Evolutionary conservation across 2,113 vertebrate species (phyloP).

Genomic region (Lycocorax pyrrhopterus): DNA sequence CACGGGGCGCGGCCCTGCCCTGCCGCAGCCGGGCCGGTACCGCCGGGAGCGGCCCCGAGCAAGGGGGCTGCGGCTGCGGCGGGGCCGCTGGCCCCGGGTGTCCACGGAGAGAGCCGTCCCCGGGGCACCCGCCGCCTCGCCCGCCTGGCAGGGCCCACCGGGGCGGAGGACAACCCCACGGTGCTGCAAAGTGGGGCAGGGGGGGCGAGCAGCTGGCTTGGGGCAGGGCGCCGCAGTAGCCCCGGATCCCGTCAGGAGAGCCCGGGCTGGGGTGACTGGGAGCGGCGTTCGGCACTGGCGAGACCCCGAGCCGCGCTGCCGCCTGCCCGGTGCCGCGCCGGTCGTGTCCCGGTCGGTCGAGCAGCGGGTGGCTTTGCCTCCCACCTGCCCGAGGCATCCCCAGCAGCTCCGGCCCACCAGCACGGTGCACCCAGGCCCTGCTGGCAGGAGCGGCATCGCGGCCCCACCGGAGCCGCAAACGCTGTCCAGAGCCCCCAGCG

Average conservation of each 20-base stretch:
- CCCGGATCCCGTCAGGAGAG: background rate
- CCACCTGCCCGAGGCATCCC: background rate
- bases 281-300: background rate
- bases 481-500: rapidly evolving
- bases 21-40: background rate
- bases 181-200: background rate
- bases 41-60: background rate
- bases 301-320: background rate
- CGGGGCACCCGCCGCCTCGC: background rate
- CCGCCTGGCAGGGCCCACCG: background rate
- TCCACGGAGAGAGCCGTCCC: background rate
- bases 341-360: background rate
- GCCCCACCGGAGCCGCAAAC: rapidly evolving
- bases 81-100: background rate
- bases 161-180: no score
- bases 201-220: background rate
- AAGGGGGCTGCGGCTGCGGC: background rate
- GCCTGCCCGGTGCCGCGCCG: background rate
- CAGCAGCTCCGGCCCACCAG: background rate
- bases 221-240: background rate
- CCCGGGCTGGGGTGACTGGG: background rate
- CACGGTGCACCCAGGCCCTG: rapidly evolving
- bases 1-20: background rate
- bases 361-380: background rate
- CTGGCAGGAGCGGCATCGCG: background rate